Evolutionary conservation across 2,797 vertebrate genomes (phyloP).

Genomic region (Catostomus latipinnis): DNA sequence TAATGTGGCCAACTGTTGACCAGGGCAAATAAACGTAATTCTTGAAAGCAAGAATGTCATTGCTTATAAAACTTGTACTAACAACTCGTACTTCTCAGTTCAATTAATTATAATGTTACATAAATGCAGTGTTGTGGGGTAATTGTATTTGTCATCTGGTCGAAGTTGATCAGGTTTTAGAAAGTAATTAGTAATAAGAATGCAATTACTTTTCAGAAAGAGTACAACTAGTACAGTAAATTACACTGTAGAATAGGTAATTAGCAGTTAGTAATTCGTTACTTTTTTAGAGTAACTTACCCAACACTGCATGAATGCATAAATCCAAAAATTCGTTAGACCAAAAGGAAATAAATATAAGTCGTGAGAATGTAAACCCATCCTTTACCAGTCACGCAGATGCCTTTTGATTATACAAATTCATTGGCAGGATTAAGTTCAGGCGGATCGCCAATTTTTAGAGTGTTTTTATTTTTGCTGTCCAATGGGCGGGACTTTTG

Average conservation of each 20-base stretch:
- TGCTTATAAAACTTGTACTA: neutral
- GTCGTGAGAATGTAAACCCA: neutral
- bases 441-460: conserved; percentile 28
- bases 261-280: too few species aligned
- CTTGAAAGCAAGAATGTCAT: neutral
- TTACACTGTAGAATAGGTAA: too few species aligned
- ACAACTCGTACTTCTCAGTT: neutral
- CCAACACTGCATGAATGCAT: too few species aligned
- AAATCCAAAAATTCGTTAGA: neutral
- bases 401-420: neutral
- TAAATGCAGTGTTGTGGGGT: too few species aligned
- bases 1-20: too few species aligned
- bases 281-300: too few species aligned
- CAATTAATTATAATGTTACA: neutral
- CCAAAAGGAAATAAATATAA: neutral
- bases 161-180: too few species aligned
- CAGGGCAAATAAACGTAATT: rapidly evolving
- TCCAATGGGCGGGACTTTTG: conserved; percentile 55
- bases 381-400: neutral
- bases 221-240: too few species aligned
- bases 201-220: too few species aligned
- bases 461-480: conserved; percentile 60
- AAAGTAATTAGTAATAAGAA: too few species aligned
- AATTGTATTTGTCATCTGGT: too few species aligned
- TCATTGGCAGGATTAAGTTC: conserved; percentile 16